Conservation (phyloP, 1,140 invertebrate genomes). For the Drosophila gunungcola region DNA sequence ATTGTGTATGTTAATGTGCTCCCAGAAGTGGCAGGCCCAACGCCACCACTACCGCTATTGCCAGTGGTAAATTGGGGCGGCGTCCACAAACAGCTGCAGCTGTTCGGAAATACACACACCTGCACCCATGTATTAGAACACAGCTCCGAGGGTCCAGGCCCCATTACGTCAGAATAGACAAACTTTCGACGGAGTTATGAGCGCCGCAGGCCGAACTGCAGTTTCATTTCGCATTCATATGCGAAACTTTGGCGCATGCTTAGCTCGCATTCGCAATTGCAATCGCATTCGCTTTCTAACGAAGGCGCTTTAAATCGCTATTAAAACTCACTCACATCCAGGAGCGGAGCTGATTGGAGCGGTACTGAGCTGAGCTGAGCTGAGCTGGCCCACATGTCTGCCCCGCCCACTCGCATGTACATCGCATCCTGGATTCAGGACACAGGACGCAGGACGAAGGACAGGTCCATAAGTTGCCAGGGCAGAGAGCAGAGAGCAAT, state of each 20-base stretch:
- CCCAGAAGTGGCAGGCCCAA: not conserved
- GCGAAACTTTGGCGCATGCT: conserved; percentile 59
- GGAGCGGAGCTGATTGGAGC: not conserved
- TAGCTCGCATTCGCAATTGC: conserved; percentile 51
- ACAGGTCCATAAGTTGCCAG: conserved; percentile 16
- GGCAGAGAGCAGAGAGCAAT: conserved; percentile 28
- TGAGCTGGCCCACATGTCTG: conserved; percentile 42
- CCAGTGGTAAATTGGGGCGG: conserved; percentile 2
- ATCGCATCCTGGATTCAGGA: conserved; percentile 1
- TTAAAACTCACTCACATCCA: conserved; percentile 63
- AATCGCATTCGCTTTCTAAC: conserved; percentile 54
- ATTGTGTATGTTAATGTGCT: conserved; percentile 23
- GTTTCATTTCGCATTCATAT: conserved; percentile 71
- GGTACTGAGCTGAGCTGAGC: conserved; percentile 26
- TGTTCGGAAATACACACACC: not conserved
- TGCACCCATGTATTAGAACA: not conserved
- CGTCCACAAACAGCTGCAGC: conserved; percentile 2
- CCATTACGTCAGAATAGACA: conserved; percentile 30
- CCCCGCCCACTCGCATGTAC: conserved; percentile 11
- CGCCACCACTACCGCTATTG: not conserved
- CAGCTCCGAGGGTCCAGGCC: conserved; percentile 11
- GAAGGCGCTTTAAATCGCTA: conserved; percentile 71
- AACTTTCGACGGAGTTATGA: conserved; percentile 54
- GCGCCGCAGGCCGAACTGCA: conserved; percentile 49
- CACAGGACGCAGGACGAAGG: not conserved